A percentile compares a stretch with the other conserved stretches of the same genome.
phyloP scores from a whole-genome alignment of 37 sponge, comb jelly and placozoan species.

The Axinella damicornis region DNA sequence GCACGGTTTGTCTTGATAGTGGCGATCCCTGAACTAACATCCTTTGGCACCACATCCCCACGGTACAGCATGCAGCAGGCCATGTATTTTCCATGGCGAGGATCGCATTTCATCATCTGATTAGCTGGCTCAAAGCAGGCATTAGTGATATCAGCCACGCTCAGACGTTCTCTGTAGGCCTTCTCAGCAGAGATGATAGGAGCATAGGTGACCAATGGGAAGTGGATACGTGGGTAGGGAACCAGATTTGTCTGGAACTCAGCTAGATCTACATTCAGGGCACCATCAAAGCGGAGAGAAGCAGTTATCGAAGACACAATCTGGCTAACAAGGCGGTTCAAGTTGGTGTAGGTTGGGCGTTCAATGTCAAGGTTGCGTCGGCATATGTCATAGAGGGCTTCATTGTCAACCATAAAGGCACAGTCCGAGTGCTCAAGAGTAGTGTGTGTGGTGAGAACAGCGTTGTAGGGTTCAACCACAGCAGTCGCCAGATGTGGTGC shows the following conservation, averaged over 20 bases:
- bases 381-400: conserved; percentile 98
- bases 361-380: conserved; percentile 87
- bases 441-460: conserved; percentile 94
- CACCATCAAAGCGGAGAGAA: conserved; percentile 95
- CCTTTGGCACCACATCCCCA: conserved; percentile 97
- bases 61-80: conserved; percentile 96
- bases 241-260: conserved; percentile 99
- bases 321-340: conserved; percentile 91
- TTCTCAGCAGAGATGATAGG: conserved; percentile 90
- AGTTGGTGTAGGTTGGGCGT: conserved; percentile 88
- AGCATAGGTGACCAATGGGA: conserved; percentile 95
- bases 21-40: conserved; percentile 96
- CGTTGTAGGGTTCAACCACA: conserved; percentile 99
- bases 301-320: conserved; percentile 99
- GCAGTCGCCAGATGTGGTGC: conserved; percentile 96
- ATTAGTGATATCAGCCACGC: conserved; percentile 92
- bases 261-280: conserved; percentile 93
- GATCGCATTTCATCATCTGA: conserved; percentile 98
- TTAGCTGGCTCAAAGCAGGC: conserved; percentile 96
- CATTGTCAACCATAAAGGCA: conserved; percentile 99
- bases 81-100: conserved; percentile 98
- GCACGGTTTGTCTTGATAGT: conserved; percentile 97
- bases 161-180: conserved; percentile 90
- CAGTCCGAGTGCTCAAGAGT: conserved; percentile 97
- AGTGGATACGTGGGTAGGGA: conserved; percentile 97